Percentiles rank a stretch among this genome's conserved stretches.
Conservation (phyloP, 2,113 vertebrate genomes). For the Eptesicus fuscus region DNA sequence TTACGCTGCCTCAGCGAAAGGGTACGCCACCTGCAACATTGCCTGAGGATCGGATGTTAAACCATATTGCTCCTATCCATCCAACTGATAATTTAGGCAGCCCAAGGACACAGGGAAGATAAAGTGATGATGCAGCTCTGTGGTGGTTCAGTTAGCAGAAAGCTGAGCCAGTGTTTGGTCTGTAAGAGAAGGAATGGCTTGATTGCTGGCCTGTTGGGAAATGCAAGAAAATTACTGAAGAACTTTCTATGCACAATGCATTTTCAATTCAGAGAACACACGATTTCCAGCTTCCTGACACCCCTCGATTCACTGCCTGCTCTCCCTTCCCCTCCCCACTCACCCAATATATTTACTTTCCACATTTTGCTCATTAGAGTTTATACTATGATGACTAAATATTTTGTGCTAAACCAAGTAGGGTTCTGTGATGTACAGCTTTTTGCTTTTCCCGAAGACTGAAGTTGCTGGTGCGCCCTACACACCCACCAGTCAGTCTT, state of each 20-base stretch:
- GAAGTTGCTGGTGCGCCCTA: background rate
- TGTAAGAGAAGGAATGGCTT: background rate
- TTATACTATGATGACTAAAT: background rate
- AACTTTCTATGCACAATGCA: too few relatives aligned
- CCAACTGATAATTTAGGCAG: background rate
- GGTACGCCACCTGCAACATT: accelerated
- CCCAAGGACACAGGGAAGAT: background rate
- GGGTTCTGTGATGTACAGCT: background rate
- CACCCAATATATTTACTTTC: background rate
- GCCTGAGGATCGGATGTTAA: background rate
- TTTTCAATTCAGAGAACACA: background rate
- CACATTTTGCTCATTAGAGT: background rate
- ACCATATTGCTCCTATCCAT: background rate
- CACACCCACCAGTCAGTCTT: background rate
- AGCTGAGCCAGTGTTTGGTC: background rate
- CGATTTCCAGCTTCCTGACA: background rate
- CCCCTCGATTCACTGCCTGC: background rate
- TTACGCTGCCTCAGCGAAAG: accelerated
- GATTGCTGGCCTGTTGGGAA: background rate
- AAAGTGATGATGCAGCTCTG: accelerated
- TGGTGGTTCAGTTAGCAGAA: background rate
- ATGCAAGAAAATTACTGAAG: too few relatives aligned
- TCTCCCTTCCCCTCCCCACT: background rate
- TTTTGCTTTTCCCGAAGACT: background rate
- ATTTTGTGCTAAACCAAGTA: too few relatives aligned